Conservation (phyloP, 2,888 invertebrate species). For the Orgyia antiqua region DNA sequence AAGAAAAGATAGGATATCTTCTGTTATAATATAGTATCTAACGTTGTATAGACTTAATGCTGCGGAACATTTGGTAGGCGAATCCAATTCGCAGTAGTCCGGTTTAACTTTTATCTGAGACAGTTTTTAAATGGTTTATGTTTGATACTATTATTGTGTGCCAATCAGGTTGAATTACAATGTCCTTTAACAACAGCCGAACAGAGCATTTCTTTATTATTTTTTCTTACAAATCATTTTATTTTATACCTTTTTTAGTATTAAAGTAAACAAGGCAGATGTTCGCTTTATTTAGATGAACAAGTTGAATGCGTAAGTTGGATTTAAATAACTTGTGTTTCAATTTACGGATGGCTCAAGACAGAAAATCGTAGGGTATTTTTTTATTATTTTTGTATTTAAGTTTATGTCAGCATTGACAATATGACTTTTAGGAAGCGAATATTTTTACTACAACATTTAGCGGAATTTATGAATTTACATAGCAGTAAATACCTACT, state of each 20-base stretch:
- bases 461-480: too few relatives aligned
- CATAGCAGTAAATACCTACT: too few relatives aligned
- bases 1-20: too few relatives aligned
- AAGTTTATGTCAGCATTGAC: constrained; percentile 25
- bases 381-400: constrained; percentile 16
- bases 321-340: constrained; percentile 60
- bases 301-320: constrained; percentile 42
- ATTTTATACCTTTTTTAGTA: constrained; percentile 59
- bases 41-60: too few relatives aligned
- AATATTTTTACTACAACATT: too few relatives aligned
- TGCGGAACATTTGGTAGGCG: too few relatives aligned
- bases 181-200: constrained; percentile 72
- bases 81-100: too few relatives aligned
- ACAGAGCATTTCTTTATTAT: constrained; percentile 63
- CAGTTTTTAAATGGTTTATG: constrained; percentile 76
- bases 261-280: constrained; percentile 59
- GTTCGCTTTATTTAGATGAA: constrained; percentile 68
- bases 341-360: constrained; percentile 34
- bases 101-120: constrained; percentile 68
- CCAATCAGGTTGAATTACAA: constrained; percentile 77
- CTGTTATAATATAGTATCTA: too few relatives aligned
- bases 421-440: constrained; percentile 24
- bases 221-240: constrained; percentile 67
- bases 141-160: constrained; percentile 78
- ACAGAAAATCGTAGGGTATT: constrained; percentile 22